Evolutionary conservation across 2,113 vertebrate genomes (phyloP).

Genomic region (Dasyornis broadbenti): DNA sequence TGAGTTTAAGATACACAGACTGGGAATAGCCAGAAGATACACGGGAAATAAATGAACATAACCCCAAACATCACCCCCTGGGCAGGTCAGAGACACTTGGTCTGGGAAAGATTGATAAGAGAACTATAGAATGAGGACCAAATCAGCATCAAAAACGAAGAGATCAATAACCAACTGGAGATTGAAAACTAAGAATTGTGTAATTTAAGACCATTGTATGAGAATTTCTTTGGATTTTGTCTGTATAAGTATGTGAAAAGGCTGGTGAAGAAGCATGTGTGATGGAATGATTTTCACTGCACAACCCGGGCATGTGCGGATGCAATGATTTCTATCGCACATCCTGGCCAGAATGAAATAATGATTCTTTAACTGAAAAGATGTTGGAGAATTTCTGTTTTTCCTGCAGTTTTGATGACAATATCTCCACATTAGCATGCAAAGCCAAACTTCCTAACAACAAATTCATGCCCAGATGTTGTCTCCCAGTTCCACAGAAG

Average conservation of each 20-base stretch:
- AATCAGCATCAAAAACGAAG: too few relatives aligned
- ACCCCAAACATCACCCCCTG: too few relatives aligned
- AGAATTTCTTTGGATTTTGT: not conserved
- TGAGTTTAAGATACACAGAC: too few relatives aligned
- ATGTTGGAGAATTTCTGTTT: not conserved
- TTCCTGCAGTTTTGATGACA: fast-evolving
- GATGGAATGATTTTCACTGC: not conserved
- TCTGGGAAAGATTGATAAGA: too few relatives aligned
- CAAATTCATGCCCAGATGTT: not conserved
- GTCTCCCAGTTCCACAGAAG: not conserved
- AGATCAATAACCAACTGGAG: not conserved
- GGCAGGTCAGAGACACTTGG: too few relatives aligned
- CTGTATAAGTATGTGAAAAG: not conserved
- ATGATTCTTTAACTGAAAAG: not conserved
- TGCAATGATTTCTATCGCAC: not conserved
- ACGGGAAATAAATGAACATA: too few relatives aligned
- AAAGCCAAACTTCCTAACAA: not conserved
- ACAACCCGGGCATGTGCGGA: not conserved
- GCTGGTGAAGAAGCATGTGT: not conserved
- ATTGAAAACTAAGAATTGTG: not conserved
- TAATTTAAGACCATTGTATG: not conserved
- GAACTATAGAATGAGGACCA: too few relatives aligned
- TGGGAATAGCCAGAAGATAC: too few relatives aligned
- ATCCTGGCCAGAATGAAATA: not conserved
- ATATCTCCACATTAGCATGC: not conserved